Conservation (phyloP, 2,113 vertebrate species). For the Semicossyphus pulcher region DNA sequence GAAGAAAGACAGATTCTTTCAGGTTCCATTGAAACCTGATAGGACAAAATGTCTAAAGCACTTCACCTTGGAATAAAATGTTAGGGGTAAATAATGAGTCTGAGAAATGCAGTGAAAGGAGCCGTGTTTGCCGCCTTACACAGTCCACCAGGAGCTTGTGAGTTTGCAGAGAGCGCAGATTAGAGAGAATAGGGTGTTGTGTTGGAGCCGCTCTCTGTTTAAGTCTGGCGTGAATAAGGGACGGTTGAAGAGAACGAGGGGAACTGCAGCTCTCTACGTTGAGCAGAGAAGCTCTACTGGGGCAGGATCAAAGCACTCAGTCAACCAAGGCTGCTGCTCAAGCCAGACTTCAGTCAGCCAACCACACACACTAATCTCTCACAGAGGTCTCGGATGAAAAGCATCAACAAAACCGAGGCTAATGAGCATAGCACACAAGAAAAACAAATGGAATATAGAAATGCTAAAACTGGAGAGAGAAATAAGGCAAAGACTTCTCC, state of each 20-base stretch:
- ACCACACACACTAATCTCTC: constrained; percentile 68
- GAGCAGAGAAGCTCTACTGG: constrained; percentile 59
- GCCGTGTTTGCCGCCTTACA: constrained; percentile 18
- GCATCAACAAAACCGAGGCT: constrained; percentile 50
- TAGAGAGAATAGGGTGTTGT: constrained; percentile 57
- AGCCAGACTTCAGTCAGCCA: constrained; percentile 74
- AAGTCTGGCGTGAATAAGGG: constrained; percentile 64
- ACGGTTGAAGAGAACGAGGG: constrained; percentile 68
- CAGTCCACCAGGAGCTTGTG: constrained; percentile 30
- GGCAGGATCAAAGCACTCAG: constrained; percentile 76
- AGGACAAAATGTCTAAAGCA: not conserved
- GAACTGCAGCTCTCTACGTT: constrained; percentile 35
- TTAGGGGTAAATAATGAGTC: constrained; percentile 12
- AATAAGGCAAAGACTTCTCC: not conserved
- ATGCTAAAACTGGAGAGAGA: not conserved
- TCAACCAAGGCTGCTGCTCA: constrained; percentile 68
- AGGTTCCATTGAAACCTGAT: not conserved
- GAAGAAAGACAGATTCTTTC: not conserved
- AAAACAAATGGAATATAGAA: constrained; percentile 37
- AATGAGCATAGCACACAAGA: constrained; percentile 49
- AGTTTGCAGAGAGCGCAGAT: constrained; percentile 58
- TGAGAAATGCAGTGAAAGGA: constrained; percentile 10
- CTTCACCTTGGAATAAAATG: constrained; percentile 22
- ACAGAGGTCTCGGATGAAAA: constrained; percentile 43
- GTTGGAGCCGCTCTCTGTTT: constrained; percentile 55